Evolutionary conservation across 2,797 vertebrate genomes (phyloP).

Genomic region (Semotilus atromaculatus): DNA sequence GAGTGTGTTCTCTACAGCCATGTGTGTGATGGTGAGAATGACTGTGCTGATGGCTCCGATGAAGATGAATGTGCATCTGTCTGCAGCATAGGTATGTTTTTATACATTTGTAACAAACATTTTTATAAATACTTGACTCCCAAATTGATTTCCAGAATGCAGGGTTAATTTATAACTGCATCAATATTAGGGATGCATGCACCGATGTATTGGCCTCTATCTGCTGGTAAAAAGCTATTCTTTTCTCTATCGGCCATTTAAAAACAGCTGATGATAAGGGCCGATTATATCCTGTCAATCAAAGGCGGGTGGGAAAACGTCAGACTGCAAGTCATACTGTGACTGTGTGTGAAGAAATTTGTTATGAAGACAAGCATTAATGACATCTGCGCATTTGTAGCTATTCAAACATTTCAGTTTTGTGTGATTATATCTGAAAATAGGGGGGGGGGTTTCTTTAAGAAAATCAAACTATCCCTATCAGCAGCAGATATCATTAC

Average conservation of each 20-base stretch:
- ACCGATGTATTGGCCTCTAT: fast-evolving
- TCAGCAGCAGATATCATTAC: too few species aligned
- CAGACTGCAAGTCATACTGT: not conserved
- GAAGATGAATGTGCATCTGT: constrained; percentile 78
- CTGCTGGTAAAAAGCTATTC: not conserved
- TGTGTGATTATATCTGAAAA: not conserved
- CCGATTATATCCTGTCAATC: not conserved
- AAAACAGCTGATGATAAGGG: not conserved
- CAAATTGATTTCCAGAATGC: not conserved
- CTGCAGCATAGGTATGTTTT: constrained; percentile 68
- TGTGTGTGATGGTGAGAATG: constrained; percentile 83
- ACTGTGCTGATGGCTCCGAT: constrained; percentile 88
- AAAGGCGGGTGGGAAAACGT: not conserved
- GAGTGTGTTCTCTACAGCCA: constrained; percentile 78
- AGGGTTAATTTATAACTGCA: not conserved
- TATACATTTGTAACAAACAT: not conserved
- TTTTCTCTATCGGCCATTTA: not conserved
- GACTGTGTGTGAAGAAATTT: not conserved
- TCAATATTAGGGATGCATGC: not conserved
- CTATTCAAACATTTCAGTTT: too few species aligned
- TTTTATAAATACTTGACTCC: not conserved
- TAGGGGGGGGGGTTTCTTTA: too few species aligned
- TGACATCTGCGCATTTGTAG: too few species aligned
- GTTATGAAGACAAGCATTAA: too few species aligned
- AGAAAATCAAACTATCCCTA: too few species aligned